Conservation (phyloP, 2,888 invertebrate species). For the Eubasilissa splendida region DNA sequence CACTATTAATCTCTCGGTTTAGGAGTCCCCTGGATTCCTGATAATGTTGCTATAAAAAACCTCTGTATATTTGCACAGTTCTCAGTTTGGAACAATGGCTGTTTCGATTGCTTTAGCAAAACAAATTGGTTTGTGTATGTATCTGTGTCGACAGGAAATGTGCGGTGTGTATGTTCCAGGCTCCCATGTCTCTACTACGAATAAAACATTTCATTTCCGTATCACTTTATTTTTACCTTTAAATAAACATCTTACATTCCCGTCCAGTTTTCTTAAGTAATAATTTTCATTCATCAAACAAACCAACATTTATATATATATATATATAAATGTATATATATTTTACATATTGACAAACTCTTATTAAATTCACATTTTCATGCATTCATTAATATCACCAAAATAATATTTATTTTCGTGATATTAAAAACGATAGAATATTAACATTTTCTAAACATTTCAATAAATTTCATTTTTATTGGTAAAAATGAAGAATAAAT, state of each 20-base stretch:
- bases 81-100: neutral
- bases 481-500: too few relatives aligned
- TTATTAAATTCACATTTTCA: slow-evolving; percentile 16
- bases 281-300: slow-evolving; percentile 7
- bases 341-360: slow-evolving; percentile 21
- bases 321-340: neutral
- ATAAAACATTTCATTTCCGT: neutral
- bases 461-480: slow-evolving; percentile 8
- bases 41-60: too few relatives aligned
- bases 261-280: neutral
- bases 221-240: slow-evolving; percentile 28
- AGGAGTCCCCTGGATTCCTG: too few relatives aligned
- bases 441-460: slow-evolving; percentile 34
- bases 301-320: slow-evolving; percentile 34
- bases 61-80: neutral
- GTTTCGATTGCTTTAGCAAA: neutral
- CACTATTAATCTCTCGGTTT: too few relatives aligned
- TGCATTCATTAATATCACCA: neutral
- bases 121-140: neutral
- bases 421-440: slow-evolving; percentile 4
- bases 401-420: slow-evolving; percentile 2
- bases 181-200: too few relatives aligned
- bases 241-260: slow-evolving; percentile 29
- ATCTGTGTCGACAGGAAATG: too few relatives aligned
- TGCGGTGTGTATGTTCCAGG: too few relatives aligned